Evolutionary conservation across 1,140 invertebrate genomes (phyloP), one percentile per base, ranked within the genome.

Genomic region (Hypothenemus hampei): DNA sequence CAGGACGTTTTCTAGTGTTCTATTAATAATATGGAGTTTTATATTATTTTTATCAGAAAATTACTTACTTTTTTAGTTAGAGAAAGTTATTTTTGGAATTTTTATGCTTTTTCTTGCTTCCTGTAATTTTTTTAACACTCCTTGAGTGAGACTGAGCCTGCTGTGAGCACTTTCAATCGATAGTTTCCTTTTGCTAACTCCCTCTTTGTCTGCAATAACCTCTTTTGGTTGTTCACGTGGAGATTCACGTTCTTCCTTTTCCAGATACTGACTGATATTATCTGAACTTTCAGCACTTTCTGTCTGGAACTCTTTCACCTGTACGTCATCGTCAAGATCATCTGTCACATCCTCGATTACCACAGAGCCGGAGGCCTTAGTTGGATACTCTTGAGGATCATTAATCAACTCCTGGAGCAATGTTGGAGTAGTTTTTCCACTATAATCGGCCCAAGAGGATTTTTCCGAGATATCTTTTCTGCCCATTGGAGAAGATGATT

Each of bases 221-320:
- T 62, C 58, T 60, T 62, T 51, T 2, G 52, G 54, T 56, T 55
- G 56, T 18, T 41, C 52, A 44, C 52, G 11, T 33, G 11, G n/a
- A 19, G 56, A 39, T 19, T 41, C 39, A 4, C 24, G 40, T 45
- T 69, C 69, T 15, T 69, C 68, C 57, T 69, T 69, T 24, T 71
- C 69, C 47, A 71, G 59, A 55, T 69, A 69, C 52, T 71, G 67
- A 46, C 67, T 69, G 16, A 71, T 64, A 37, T 68, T 68, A 29
- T 68, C 66, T 4, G 67, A 70, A 57, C 64, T 26, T 10, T 23
- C 68, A 10, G 60, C 65, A 8, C 68, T 64, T 39, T 62, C 64
- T 3, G 60, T 15, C 40, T 53, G 56, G 18, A 60, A 46, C 10
- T n/a, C 35, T 37, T 8, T 37, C 16, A 37, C 35, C 35, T 37